Percentiles rank a stretch among this genome's conserved stretches.
Conservation (phyloP, 2,888 invertebrate genomes). For the Pedicia rivosa region DNA sequence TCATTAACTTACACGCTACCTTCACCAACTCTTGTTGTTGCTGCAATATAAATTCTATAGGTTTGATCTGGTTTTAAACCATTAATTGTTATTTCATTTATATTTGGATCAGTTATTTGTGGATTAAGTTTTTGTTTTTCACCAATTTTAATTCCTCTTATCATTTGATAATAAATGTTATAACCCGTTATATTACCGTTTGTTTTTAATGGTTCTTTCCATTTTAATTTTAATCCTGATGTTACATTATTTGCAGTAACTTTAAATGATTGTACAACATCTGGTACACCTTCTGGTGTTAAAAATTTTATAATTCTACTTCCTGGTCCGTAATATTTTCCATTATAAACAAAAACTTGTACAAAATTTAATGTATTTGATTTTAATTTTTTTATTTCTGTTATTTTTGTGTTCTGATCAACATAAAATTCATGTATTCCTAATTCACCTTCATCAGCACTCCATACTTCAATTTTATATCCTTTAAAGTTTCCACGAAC, state of each 20-base stretch:
- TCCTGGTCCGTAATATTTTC: conserved; percentile 77
- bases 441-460: conserved; percentile 56
- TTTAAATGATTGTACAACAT: conserved; percentile 68
- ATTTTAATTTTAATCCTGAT: conserved; percentile 73
- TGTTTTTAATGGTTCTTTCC: conserved; percentile 81
- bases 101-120: conserved; percentile 60
- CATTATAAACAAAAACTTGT: conserved; percentile 45
- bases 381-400: conserved; percentile 63
- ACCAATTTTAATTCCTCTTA: conserved; percentile 43
- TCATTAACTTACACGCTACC: conserved; percentile 48
- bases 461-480: conserved; percentile 95
- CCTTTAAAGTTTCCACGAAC: conserved; percentile 88
- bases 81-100: conserved; percentile 66
- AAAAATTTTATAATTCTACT: conserved; percentile 70
- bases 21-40: conserved; percentile 75
- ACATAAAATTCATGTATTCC: conserved; percentile 56
- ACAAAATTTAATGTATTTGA: conserved; percentile 1
- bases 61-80: conserved; percentile 72
- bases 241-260: conserved; percentile 78
- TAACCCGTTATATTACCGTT: conserved; percentile 88
- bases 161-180: conserved; percentile 74
- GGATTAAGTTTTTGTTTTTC: conserved; percentile 55
- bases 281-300: conserved; percentile 85
- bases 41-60: conserved; percentile 73
- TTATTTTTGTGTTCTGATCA: conserved; percentile 47